Evolutionary conservation across 2,113 vertebrate genomes (phyloP), one percentile per base, ranked within the genome.

Genomic region (Brienomyrus longianalis): DNA sequence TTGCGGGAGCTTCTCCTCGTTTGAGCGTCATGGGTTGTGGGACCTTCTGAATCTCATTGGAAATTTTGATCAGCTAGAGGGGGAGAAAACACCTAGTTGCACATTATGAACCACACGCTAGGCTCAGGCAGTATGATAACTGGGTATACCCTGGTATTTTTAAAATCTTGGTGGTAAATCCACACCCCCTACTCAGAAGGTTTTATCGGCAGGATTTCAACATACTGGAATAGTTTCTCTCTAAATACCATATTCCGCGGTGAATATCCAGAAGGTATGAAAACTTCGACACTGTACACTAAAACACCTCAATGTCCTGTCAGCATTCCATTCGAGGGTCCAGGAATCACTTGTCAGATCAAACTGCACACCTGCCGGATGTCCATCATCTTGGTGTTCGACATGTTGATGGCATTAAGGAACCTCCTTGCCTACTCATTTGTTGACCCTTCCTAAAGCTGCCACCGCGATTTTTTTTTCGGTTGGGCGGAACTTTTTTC

Each of bases 331-430:
- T 13, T 10, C 13, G n/a, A 70, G 62, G 62, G n/a, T 88, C 86
- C 74, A 59, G 77, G 66, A n/a, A 27, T 70, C n/a, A 23, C 27
- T 43, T 90, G 62, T 90, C 66, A 90, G 89, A 80, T 43, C 50
- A 27, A 7, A 39, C 70, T 91, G 54, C 70, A 88, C 90, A 88
- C 39, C 59, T 51, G 56, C 86, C 47, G 89, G 87, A 89, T 91
- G 83, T 77, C 74, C 56, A n/a, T 47, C 35, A 43, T 80, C 74
- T 43, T 80, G 74, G 74, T 88, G 86, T 88, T 87, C 86, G 77
- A 54, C 74, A 45, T 7, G 47, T 52, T 83, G 50, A 56, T 83
- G 86, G 48, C 43, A 35, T 85, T 66, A 54, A 43, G 45, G 56
- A 45, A 17, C 21, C 89, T 83, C 66, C 21, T 7, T 45, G 39